Evolutionary conservation across 2,113 vertebrate genomes (phyloP), one percentile per base, ranked within the genome.

Genomic region (Serilophus lunatus): DNA sequence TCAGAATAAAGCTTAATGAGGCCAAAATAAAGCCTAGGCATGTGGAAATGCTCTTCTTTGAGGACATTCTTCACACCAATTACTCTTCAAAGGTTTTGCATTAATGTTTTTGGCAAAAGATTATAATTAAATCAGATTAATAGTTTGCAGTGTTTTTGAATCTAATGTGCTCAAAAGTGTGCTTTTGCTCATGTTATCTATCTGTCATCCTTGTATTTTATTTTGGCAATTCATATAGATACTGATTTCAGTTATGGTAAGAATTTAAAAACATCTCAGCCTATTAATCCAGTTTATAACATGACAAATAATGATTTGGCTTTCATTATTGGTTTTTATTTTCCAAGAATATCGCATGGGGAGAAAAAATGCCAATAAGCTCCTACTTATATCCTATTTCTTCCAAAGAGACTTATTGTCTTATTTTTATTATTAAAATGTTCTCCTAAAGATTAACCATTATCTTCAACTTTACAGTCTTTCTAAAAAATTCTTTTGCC

Each of bases 1-100:
- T 82, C 80, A 71, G 82, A 92, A 93, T 92, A 86, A 96, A 94
- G 85, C 86, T 90, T 97, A 97, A 98, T 85, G 92, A 97, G 93
- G 72, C 95, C 70, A 87, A 97, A 97, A 98, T 96, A 98, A 97
- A 97, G 94, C 96, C 95, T 96, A 98, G 94, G 97, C 96, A 95
- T 97, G 98, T 98, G 97, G 97, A 98, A 98, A 95, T 94, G 92
- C 86, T 97, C 97, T 95, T 97, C 96, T 98, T 97, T 98, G 97
- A 98, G 95, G 93, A 96, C 97, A 95, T 95, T 97, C 97, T 97
- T 97, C 97, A 95, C 97, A 97, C 95, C 95, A 97, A 97, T 98
- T 97, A 97, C 90, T 96, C 97, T 97, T 98, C 98, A 98, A 98
- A 98, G 97, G 90, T 97, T 97, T 95, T 94, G 95, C n/a, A 61